A percentile compares a stretch with the other conserved stretches of the same genome.
Evolutionary conservation across 2,888 invertebrate species (phyloP).

Genomic region (Acrobasis repandana): DNA sequence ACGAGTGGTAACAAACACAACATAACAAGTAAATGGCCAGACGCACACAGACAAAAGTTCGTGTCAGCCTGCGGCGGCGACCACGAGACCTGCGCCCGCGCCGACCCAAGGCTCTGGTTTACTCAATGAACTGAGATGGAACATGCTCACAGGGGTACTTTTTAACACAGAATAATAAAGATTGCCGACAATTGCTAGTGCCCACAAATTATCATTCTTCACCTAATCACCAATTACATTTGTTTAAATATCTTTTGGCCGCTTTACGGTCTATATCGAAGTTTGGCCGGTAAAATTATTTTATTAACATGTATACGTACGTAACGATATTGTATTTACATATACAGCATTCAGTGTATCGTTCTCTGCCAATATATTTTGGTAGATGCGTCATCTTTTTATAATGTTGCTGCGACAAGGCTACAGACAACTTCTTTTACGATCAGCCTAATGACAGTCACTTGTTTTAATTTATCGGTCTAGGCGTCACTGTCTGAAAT

Average conservation of each 20-base stretch:
- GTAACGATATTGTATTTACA: conserved; percentile 18
- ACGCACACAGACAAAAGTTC: conserved; percentile 43
- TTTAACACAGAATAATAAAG: too few species aligned
- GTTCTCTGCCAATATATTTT: conserved; percentile 57
- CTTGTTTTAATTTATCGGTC: conserved; percentile 46
- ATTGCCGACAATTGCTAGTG: background rate
- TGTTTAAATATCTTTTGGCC: background rate
- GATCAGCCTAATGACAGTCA: conserved; percentile 53
- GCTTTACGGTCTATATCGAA: background rate
- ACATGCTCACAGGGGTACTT: conserved; percentile 39
- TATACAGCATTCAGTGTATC: conserved; percentile 31
- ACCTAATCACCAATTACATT: background rate
- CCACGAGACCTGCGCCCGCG: conserved; percentile 42
- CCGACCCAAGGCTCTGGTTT: conserved; percentile 57
- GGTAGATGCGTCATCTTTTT: conserved; percentile 67
- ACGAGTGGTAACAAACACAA: conserved; percentile 42
- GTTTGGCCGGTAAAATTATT: background rate
- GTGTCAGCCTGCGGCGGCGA: conserved; percentile 51
- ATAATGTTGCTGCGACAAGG: conserved; percentile 57
- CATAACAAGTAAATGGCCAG: conserved; percentile 32
- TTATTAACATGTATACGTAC: conserved; percentile 9
- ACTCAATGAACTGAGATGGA: conserved; percentile 73
- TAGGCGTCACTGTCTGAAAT: conserved; percentile 41
- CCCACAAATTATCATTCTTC: background rate
- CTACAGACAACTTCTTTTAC: conserved; percentile 54